Evolutionary conservation across 2,888 invertebrate species (phyloP).

Genomic region (Lasioglossum oenotherae): DNA sequence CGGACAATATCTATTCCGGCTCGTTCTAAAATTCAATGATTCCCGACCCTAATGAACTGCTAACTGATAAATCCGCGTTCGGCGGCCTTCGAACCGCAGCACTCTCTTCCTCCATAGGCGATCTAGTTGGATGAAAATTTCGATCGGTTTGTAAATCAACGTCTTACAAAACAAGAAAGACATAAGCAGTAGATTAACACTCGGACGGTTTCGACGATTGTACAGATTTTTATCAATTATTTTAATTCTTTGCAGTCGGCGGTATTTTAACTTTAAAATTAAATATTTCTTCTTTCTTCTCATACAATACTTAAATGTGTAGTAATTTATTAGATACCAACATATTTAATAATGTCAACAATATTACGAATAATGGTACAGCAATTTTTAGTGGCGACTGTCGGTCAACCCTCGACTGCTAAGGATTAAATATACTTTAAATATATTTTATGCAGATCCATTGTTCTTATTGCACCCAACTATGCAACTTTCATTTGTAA

Average conservation of each 20-base stretch:
- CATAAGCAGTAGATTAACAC: not conserved
- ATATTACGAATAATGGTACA: too few relatives aligned
- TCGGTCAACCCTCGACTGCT: too few relatives aligned
- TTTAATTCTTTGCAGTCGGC: too few relatives aligned
- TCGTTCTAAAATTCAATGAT: conserved; percentile 59
- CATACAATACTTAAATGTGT: too few relatives aligned
- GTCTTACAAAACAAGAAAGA: not conserved
- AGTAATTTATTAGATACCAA: too few relatives aligned
- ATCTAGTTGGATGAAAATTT: not conserved
- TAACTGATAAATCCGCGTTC: conserved; percentile 45
- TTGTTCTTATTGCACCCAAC: not conserved
- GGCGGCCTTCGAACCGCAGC: conserved; percentile 12
- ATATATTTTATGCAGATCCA: not conserved
- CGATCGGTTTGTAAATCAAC: not conserved
- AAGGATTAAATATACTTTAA: too few relatives aligned
- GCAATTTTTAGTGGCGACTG: too few relatives aligned
- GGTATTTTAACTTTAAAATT: too few relatives aligned
- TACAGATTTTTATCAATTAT: not conserved
- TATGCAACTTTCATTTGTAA: too few relatives aligned
- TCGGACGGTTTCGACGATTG: not conserved
- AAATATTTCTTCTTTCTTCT: too few relatives aligned
- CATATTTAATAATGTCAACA: too few relatives aligned
- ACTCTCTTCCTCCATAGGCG: not conserved
- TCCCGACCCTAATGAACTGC: conserved; percentile 54
- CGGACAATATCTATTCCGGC: conserved; percentile 56